Base-by-base conservation (phyloP, 2,113 vertebrate genomes). In the Nibea coibor region DNA sequence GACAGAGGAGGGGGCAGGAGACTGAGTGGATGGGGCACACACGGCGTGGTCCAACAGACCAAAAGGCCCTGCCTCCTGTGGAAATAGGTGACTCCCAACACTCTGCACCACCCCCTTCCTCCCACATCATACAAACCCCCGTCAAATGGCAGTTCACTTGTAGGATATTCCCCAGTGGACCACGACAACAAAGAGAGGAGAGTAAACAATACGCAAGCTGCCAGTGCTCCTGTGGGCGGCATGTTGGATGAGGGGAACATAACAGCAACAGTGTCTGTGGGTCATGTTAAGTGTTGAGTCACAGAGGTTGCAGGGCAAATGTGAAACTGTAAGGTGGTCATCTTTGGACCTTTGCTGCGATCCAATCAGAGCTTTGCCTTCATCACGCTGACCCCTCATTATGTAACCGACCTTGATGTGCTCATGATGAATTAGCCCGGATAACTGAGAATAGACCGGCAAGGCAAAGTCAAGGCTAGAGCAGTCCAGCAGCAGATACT, bases 121-220 rank as follows among this genome's bases (percentile, higher is more conserved):
- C 75, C 75, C 80, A 86, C 88, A 87, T 91, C 87, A 87, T 59
- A 78, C 80, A 84, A 76, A 78, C 57, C 80, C 35, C 83, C n/a
- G 80, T 88, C 83, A 91, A 94, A 94, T 90, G 84, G 72, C 92
- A 91, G 77, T 86, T 91, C 75, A 90, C 89, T 82, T 91, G 92
- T 91, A 82, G 84, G 81, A 83, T 75, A 80, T 87, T 88, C 84
- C 92, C 93, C 91, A 83, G 75, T 19, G 83, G 88, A 87, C 82
- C 53, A 0, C 11, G 75, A 54, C 75, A 59, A 92, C 90, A 92
- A 91, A 89, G 87, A 88, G 70, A 62, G 67, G 54, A 80, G 82
- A 53, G 78, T 86, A 91, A 91, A 91, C 85, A 89, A 92, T 82
- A 17, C 24, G 11, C 65, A 74, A 77, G 72, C 87, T 86, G 81